Conservation (phyloP, 2,797 vertebrate genomes). For the Margarornis squamiger region DNA sequence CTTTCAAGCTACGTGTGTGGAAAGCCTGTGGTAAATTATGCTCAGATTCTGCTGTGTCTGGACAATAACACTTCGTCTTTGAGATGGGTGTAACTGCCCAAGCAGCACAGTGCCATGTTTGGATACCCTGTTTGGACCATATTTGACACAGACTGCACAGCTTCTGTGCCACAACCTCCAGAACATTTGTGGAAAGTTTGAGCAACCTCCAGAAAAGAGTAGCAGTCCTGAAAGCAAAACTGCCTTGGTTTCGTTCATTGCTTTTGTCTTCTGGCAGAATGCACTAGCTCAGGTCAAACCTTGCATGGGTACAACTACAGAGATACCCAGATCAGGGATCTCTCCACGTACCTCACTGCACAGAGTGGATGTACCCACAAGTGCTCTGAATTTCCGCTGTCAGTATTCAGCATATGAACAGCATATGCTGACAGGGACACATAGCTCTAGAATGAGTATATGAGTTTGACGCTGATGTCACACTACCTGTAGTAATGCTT, state of each 20-base stretch:
- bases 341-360: not conserved
- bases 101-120: rapidly evolving
- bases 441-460: not conserved
- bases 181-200: not conserved
- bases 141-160: not conserved
- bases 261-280: not conserved
- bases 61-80: not conserved
- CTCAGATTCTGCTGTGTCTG: rapidly evolving
- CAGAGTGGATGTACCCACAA: rapidly evolving
- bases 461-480: not conserved
- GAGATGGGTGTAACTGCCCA: not conserved
- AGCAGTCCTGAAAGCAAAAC: not conserved
- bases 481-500: not conserved
- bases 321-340: not conserved
- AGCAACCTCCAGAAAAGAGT: not conserved
- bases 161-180: not conserved
- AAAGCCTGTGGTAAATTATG: not conserved
- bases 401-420: not conserved
- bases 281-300: not conserved
- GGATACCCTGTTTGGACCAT: not conserved
- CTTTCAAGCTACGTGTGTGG: not conserved
- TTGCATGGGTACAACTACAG: not conserved
- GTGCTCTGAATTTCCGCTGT: not conserved
- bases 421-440: not conserved
- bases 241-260: not conserved